phyloP scores from a whole-genome alignment of 1,140 invertebrate species.

The Drosophila parvula region DNA sequence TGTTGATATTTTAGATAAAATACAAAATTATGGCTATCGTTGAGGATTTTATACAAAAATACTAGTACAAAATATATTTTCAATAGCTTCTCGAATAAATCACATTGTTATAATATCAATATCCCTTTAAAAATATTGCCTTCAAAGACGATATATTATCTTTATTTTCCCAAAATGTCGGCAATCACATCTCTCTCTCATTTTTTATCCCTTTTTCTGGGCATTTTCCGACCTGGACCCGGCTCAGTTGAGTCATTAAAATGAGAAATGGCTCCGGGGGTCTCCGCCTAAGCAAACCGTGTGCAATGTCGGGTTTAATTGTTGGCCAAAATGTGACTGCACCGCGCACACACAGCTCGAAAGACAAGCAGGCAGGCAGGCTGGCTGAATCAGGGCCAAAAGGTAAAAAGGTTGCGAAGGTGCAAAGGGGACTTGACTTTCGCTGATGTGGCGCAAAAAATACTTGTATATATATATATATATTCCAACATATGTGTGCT shows the following conservation, averaged over 20 bases:
- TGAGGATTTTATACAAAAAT: not conserved
- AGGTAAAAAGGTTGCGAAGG: conserved; percentile 49
- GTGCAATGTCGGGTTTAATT: conserved; percentile 73
- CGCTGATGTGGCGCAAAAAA: conserved; percentile 34
- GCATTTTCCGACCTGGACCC: conserved; percentile 49
- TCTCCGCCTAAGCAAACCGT: conserved; percentile 62
- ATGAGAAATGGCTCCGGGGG: conserved; percentile 76
- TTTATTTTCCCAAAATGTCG: not conserved
- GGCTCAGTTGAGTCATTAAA: conserved; percentile 79
- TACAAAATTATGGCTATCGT: not conserved
- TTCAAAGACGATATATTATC: not conserved
- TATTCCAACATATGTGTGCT: conserved; percentile 22
- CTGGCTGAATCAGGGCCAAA: conserved; percentile 37
- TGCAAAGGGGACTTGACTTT: conserved; percentile 58
- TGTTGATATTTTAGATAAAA: not conserved
- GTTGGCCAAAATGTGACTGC: conserved; percentile 69
- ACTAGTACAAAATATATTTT: not conserved
- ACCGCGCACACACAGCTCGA: conserved; percentile 20
- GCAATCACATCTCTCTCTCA: conserved; percentile 13
- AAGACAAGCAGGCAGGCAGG: not conserved
- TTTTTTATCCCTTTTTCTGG: conserved; percentile 4
- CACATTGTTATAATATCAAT: not conserved
- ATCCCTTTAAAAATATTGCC: not conserved
- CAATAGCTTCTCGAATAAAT: no score
- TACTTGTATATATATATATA: not conserved